A percentile compares a stretch with the other conserved stretches of the same genome.
phyloP scores from a whole-genome alignment of 2,113 vertebrate species.

The Charina bottae region DNA sequence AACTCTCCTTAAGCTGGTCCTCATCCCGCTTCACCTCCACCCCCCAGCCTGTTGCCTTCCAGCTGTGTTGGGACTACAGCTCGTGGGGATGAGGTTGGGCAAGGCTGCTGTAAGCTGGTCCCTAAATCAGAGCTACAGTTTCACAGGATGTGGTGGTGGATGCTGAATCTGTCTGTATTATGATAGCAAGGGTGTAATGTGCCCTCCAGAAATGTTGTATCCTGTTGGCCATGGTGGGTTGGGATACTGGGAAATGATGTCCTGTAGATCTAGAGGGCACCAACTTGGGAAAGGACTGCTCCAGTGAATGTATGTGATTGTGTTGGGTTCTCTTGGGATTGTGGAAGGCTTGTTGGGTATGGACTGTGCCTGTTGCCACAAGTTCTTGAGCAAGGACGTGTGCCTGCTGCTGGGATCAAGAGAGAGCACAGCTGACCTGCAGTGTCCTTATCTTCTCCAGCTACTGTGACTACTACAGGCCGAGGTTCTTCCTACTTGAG shows the following conservation, averaged over 20 bases:
- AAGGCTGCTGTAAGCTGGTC: not conserved
- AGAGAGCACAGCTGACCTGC: not conserved
- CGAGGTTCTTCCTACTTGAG: constrained; percentile 93
- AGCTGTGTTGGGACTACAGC: not conserved
- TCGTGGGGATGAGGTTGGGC: not conserved
- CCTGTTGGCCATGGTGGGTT: not conserved
- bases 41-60: not conserved
- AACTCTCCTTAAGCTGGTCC: not conserved
- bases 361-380: not conserved
- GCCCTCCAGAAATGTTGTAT: not conserved
- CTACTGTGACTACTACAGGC: constrained; percentile 97
- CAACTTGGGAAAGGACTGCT: not conserved
- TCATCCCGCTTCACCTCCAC: not conserved
- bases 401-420: not conserved
- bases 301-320: not conserved
- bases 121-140: not conserved
- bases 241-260: not conserved
- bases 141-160: not conserved
- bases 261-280: not conserved
- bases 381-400: not conserved
- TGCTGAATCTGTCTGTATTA: not conserved
- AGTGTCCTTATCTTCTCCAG: constrained; percentile 62
- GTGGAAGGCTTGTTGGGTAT: not conserved
- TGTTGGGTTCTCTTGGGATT: not conserved
- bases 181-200: not conserved